Base-by-base conservation (phyloP, 2,113 vertebrate species). In the Pangasianodon hypophthalmus region DNA sequence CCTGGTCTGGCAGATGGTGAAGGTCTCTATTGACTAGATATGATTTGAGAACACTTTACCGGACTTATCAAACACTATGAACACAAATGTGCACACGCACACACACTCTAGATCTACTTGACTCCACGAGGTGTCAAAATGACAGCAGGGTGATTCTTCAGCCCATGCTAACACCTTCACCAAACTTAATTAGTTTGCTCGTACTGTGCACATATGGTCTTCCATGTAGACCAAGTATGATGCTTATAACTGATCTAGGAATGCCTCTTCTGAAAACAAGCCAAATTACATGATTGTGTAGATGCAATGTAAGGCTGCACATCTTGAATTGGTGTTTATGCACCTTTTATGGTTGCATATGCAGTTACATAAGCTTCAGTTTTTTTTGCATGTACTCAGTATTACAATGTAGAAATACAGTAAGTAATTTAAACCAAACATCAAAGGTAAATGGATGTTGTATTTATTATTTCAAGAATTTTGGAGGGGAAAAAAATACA, bases 61-160 rank as follows among this genome's bases (percentile, higher is more conserved):
- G 89, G 60, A 56, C 62, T 67, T 82, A 82, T 91, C 91, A 92
- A 88, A 93, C 93, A 92, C 92, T 85, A 91, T 91, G 93, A 94
- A 95, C 95, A 94, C 94, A 90, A 83, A 92, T 93, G 93, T 94
- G 95, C 95, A 71, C 16, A 41, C 64, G 95, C 93, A 94, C 94
- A 90, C 85, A 92, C 94, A 94, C 94, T 95, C 95, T 94, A 95
- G 94, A 93, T 95, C 93, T 93, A 94, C 88, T 92, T 95, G 95
- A 95, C 95, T 94, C 93, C 93, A 94, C 92, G 9, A 94, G 92
- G 93, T 92, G 92, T 93, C 83, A 81, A 62, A 89, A 88, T 79
- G 85, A 85, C 95, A 94, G 94, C 86, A 90, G 95, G 94, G 92
- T 92, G 91, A 92, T 95, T 95, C 95, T 93, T 86, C 89, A 95